A percentile compares a stretch with the other conserved stretches of the same genome.
Conservation (phyloP, 2,888 invertebrate species). For the Calameuta filiformis region DNA sequence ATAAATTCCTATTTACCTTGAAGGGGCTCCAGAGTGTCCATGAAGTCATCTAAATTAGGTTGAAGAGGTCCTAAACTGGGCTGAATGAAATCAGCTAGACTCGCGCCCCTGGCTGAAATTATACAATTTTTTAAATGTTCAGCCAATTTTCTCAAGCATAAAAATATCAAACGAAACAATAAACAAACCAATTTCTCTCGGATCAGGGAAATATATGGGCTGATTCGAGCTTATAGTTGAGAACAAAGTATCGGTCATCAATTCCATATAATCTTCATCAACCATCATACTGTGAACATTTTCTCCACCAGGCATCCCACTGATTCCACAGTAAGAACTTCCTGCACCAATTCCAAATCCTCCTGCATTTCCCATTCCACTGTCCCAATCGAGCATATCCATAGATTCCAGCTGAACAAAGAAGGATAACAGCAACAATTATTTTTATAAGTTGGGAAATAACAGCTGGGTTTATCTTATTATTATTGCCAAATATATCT, state of each 20-base stretch:
- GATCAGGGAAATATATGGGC: slow-evolving; percentile 96
- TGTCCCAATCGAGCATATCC: slow-evolving; percentile 78
- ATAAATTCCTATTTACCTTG: slow-evolving; percentile 71
- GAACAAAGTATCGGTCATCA: slow-evolving; percentile 91
- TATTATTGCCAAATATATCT: background rate
- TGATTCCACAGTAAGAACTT: slow-evolving; percentile 47
- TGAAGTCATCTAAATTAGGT: slow-evolving; percentile 95
- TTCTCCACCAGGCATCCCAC: slow-evolving; percentile 61
- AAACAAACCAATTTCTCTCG: slow-evolving; percentile 89
- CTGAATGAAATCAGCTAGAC: slow-evolving; percentile 96
- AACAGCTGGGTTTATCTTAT: slow-evolving; percentile 36
- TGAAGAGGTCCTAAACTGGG: slow-evolving; percentile 97
- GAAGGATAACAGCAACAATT: slow-evolving; percentile 7
- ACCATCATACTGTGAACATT: slow-evolving; percentile 79
- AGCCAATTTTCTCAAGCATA: slow-evolving; percentile 7
- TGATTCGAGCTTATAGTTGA: slow-evolving; percentile 85
- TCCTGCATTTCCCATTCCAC: slow-evolving; percentile 48
- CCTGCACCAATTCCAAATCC: slow-evolving; percentile 48
- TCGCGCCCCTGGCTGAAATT: slow-evolving; percentile 81
- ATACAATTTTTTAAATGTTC: background rate
- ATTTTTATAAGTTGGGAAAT: slow-evolving; percentile 10
- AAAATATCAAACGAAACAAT: slow-evolving; percentile 29
- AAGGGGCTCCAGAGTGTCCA: slow-evolving; percentile 88
- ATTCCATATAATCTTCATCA: slow-evolving; percentile 87
- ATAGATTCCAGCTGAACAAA: slow-evolving; percentile 74